Base-by-base conservation (phyloP, 2,888 invertebrate genomes). In the Bembecia ichneumoniformis region DNA sequence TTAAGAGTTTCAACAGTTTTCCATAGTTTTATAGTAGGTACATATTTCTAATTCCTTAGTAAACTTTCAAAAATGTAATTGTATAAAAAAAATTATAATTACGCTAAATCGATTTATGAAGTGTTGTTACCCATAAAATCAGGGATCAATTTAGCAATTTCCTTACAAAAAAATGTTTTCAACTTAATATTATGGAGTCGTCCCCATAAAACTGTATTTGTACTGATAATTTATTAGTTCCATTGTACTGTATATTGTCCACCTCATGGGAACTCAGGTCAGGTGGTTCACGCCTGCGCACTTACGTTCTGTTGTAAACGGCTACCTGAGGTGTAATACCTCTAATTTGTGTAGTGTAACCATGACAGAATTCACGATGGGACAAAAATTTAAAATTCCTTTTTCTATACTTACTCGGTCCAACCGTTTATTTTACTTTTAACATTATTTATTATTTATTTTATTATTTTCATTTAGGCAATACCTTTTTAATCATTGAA, bases 221-320 rank as follows among this genome's bases (percentile, higher is more conserved):
- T 43, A 40, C 51, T 44, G 55, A 59, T 54, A 58, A 62, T 58
- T 54, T 54, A 50, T 46, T 48, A 47, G 35, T 47, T 44, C 48
- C 45, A 57, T 62, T 60, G 64, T 63, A 59, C 58, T 50, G 57
- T 64, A 60, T 62, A 65, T 66, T 62, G 53, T 50, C 55, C 53
- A 50, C 54, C 54, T 60, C 64, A 64, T 77, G 70, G 69, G 74
- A 77, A 75, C 53, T 50, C 51, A 47, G 52, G 64, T 74, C 73
- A 74, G 78, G 74, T 74, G 71, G 50, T 49, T 82, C 82, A 82
- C 82, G 82, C 82, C 82, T 68, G 55, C 68, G 60, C 58, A 59
- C 51, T 51, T 50, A 49, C 43, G 60, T 64, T 66, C 73, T 9
- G 7, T 76, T 74, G 55, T 52, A 52, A 35, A 28, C 52, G 47